Evolutionary conservation across 2,888 invertebrate genomes (phyloP).

Genomic region (Dolichopus griseipennis): DNA sequence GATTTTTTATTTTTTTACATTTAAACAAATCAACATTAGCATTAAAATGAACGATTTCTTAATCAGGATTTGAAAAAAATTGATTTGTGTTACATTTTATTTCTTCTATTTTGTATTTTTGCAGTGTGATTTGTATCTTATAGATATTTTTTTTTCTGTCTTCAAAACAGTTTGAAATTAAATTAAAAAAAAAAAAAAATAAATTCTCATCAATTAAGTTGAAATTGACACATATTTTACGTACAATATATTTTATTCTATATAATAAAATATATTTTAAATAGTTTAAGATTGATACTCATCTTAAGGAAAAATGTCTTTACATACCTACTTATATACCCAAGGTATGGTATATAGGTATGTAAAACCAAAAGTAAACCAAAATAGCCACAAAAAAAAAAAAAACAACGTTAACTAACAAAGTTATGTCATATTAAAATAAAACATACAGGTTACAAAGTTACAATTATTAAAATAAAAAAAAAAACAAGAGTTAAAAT

Average conservation of each 20-base stretch:
- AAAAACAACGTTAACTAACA: not conserved
- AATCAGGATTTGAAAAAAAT: not conserved
- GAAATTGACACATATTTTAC: not conserved
- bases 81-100: not conserved
- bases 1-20: not conserved
- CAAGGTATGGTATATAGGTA: too few relatives aligned
- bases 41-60: not conserved
- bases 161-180: too few relatives aligned
- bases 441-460: not conserved
- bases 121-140: not conserved
- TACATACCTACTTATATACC: too few relatives aligned
- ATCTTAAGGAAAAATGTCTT: not conserved
- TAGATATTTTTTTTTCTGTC: too few relatives aligned
- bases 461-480: not conserved
- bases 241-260: not conserved
- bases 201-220: conserved; percentile 4
- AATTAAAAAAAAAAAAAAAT: too few relatives aligned
- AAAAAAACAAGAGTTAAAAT: not conserved
- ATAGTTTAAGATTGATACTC: not conserved
- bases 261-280: too few relatives aligned
- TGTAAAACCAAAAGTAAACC: too few relatives aligned
- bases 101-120: too few relatives aligned
- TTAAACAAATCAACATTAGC: not conserved
- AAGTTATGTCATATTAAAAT: not conserved
- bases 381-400: not conserved